Evolutionary conservation across 92 coral and sea anemone genomes (phyloP), one percentile per base, ranked within the genome.

Genomic region (Porites cylindrica): DNA sequence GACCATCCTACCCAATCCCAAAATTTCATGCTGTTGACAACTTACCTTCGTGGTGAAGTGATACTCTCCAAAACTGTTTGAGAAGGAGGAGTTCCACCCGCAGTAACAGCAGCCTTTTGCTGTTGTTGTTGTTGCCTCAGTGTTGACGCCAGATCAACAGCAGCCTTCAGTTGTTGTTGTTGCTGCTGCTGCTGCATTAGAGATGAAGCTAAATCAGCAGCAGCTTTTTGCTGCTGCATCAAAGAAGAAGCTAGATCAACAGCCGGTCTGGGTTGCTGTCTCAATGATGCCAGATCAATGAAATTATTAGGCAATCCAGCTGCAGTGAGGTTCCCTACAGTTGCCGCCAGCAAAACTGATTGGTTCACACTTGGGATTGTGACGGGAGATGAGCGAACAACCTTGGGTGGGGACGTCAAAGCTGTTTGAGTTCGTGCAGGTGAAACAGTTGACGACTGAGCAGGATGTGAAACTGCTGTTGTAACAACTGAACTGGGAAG

Each of bases 31-130:
- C 47, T 38, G 47, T 47, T 16, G 51, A 29, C 14, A 21, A 62
- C 94, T 72, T 65, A 94, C 98, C 96, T 92, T 80, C 92, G 91
- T 72, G 93, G 85, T 47, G 96, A 85, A 6, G 88, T 65, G 78
- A 92, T 90, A 38, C 80, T 76, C 65, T 93, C 93, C 72, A 90
- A 66, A n/a, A 93, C 76, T 1, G 96, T 75, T 68, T 91, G 78
- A 18, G 91, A 23, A 70, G 92, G n/a, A 4, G 82, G 32, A 50
- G 92, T 11, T 16, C 75, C 77, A 72, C 70, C 66, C 0, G 90
- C 76, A 10, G 83, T 87, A 66, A 82, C 82, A 66, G 83, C 38
- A 59, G 86, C 14, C 59, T 66, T 60, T 11, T 60, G 80, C 23
- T 85, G 87, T 43, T 90, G 91, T 19, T 84, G 88, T 10, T 82